Conservation (phyloP, 2,113 vertebrate genomes). For the Pelecanoides urinatrix region DNA sequence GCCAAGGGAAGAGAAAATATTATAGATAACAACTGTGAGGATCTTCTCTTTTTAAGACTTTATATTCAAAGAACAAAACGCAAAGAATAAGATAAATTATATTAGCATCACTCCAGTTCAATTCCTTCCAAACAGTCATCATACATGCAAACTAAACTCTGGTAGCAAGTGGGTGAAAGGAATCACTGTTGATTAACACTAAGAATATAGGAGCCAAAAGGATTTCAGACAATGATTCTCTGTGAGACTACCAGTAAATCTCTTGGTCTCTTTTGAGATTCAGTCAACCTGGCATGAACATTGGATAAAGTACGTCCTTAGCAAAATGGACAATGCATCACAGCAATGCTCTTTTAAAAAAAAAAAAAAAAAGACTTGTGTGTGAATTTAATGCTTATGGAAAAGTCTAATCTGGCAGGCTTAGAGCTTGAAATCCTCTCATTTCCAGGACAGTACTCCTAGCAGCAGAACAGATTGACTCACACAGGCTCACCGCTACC, state of each 20-base stretch:
- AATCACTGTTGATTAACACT: conserved; percentile 19
- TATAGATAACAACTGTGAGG: neutral
- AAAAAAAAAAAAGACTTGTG: neutral
- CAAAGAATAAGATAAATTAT: neutral
- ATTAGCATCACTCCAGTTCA: neutral
- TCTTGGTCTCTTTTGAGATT: neutral
- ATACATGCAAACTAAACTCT: neutral
- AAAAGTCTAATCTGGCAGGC: neutral
- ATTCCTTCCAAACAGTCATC: neutral
- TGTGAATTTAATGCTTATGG: neutral
- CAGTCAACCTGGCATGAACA: neutral
- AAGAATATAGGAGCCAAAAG: neutral
- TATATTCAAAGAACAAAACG: neutral
- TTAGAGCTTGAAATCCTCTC: neutral
- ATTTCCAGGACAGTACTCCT: neutral
- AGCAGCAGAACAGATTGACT: neutral
- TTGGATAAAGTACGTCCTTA: neutral
- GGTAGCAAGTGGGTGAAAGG: conserved; percentile 10
- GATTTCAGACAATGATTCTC: conserved; percentile 10
- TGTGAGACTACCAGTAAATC: neutral
- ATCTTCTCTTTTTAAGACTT: neutral
- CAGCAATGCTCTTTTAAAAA: neutral
- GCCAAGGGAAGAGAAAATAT: neutral
- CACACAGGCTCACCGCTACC: neutral
- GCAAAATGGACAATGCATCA: neutral